Percentiles rank a stretch among this genome's conserved stretches.
These are phyloP conservation scores for Daboia siamensis DNA, from an alignment of 2,113 vertebrate species.

Conservation along the genomic window DNA sequence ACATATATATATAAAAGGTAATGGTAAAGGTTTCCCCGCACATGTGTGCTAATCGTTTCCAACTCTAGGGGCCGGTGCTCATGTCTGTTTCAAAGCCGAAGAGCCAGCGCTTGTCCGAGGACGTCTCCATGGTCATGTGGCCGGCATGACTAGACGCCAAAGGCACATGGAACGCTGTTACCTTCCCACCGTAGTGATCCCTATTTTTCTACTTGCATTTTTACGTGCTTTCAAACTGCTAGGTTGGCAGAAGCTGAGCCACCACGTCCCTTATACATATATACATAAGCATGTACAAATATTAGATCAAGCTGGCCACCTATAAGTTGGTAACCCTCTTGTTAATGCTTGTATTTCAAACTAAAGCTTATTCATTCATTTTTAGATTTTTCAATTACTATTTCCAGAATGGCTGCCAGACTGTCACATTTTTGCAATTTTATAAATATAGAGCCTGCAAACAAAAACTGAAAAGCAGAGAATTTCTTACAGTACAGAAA, in stretches of 20 bases:
- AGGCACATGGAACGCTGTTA: too few relatives aligned
- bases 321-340: conserved; percentile 1
- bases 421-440: background rate
- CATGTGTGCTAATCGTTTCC: too few relatives aligned
- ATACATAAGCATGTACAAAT: background rate
- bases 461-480: background rate
- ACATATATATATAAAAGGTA: background rate
- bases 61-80: too few relatives aligned
- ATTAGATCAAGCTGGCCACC: background rate
- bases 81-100: too few relatives aligned
- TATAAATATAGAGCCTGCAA: background rate
- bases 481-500: background rate
- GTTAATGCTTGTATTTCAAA: background rate
- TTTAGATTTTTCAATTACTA: background rate
- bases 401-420: background rate
- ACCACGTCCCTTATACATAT: background rate
- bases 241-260: too few relatives aligned
- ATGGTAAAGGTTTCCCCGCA: too few relatives aligned
- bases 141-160: too few relatives aligned
- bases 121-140: too few relatives aligned
- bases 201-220: too few relatives aligned
- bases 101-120: too few relatives aligned
- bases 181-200: too few relatives aligned
- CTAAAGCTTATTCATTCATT: background rate
- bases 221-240: too few relatives aligned